phyloP scores from a whole-genome alignment of 2,888 invertebrate genomes.

The Harpalus rufipes region DNA sequence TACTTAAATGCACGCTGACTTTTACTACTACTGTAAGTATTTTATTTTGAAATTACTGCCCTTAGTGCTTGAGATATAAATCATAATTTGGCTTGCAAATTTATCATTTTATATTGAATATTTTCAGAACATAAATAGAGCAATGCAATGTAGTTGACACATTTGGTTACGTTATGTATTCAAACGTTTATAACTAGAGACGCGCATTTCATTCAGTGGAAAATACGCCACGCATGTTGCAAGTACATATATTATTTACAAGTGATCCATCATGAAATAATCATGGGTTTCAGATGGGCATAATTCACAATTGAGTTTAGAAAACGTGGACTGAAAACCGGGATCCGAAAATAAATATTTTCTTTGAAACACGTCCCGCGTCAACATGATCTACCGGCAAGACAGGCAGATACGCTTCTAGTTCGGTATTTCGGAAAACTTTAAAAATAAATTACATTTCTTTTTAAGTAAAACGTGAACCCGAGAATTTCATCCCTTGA shows the following conservation, averaged over 20 bases:
- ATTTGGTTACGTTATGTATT: not conserved
- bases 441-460: slow-evolving; percentile 64
- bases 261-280: slow-evolving; percentile 3
- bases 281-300: not conserved
- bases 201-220: not conserved
- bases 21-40: too few relatives aligned
- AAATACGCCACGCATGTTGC: not conserved
- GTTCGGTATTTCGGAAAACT: slow-evolving; percentile 50
- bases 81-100: too few relatives aligned
- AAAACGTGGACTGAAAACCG: slow-evolving; percentile 7
- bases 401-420: slow-evolving; percentile 41
- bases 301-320: slow-evolving; percentile 10
- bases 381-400: slow-evolving; percentile 35
- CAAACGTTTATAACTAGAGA: not conserved
- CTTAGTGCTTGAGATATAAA: too few relatives aligned
- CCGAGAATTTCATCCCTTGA: slow-evolving; percentile 58
- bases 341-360: slow-evolving; percentile 29
- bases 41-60: too few relatives aligned
- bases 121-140: not conserved
- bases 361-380: slow-evolving; percentile 39
- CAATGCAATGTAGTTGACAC: not conserved
- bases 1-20: too few relatives aligned
- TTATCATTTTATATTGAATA: not conserved
- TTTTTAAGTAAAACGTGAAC: slow-evolving; percentile 60
- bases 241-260: not conserved